Evolutionary conservation across 2,797 vertebrate species (phyloP).

Genomic region (Enteromius mattozi): DNA sequence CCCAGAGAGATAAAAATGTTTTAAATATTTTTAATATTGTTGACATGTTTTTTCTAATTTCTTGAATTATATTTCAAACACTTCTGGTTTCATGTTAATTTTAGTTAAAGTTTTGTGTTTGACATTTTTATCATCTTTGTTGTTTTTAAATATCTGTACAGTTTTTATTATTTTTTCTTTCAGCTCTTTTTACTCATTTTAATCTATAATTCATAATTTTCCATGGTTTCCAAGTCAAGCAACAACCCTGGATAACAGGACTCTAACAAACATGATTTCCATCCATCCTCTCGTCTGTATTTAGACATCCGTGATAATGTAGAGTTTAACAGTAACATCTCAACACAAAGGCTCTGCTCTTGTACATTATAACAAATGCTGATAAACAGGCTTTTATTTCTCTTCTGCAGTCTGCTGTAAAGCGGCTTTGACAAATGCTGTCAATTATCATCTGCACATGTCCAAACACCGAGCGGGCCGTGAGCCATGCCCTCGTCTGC

Average conservation of each 20-base stretch:
- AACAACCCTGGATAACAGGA: too few species aligned
- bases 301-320: background rate
- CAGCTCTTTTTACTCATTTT: background rate
- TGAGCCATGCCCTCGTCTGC: slow-evolving; percentile 48
- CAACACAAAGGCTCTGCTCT: background rate
- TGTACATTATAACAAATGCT: background rate
- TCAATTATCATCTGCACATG: slow-evolving; percentile 49
- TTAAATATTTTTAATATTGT: too few species aligned
- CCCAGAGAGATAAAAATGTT: too few species aligned
- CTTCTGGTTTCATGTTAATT: too few species aligned
- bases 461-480: slow-evolving; percentile 24
- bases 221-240: too few species aligned
- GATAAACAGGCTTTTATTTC: background rate
- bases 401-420: slow-evolving; percentile 27
- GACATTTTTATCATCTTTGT: background rate
- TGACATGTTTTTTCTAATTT: background rate
- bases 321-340: background rate
- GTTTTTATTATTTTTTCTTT: background rate
- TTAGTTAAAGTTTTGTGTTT: background rate
- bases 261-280: background rate
- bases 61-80: too few species aligned
- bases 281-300: background rate
- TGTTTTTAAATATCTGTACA: too few species aligned
- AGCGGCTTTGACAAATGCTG: slow-evolving; percentile 29
- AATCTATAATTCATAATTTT: too few species aligned